A percentile compares a stretch with the other conserved stretches of the same genome.
Evolutionary conservation across 2,888 invertebrate species (phyloP).

Genomic region (Itoplectis maculator): DNA sequence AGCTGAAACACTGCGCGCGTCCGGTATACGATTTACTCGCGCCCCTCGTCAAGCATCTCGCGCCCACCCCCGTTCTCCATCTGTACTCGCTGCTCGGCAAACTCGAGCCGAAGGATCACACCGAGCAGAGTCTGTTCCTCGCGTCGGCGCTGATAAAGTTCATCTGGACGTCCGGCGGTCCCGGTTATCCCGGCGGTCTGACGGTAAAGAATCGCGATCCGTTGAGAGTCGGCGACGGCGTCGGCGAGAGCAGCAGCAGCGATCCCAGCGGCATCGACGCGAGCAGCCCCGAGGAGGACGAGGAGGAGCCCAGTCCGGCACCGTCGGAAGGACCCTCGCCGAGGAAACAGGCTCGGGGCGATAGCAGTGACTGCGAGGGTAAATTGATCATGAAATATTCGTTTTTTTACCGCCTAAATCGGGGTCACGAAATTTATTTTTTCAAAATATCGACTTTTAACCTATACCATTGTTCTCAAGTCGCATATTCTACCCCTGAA

Average conservation of each 20-base stretch:
- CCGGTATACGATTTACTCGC: slow-evolving; percentile 96
- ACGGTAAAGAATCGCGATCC: slow-evolving; percentile 79
- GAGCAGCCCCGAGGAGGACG: slow-evolving; percentile 82
- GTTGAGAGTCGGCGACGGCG: slow-evolving; percentile 76
- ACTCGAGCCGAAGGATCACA: slow-evolving; percentile 95
- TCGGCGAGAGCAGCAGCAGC: slow-evolving; percentile 82
- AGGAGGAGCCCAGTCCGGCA: slow-evolving; percentile 82
- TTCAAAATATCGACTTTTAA: too few relatives aligned
- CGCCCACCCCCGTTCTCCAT: slow-evolving; percentile 95
- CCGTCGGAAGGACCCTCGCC: slow-evolving; percentile 87
- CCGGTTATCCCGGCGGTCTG: slow-evolving; percentile 79
- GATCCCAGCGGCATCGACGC: slow-evolving; percentile 82
- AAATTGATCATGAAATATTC: too few relatives aligned
- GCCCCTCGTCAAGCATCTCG: slow-evolving; percentile 95
- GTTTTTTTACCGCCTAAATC: too few relatives aligned
- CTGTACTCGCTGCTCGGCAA: slow-evolving; percentile 94
- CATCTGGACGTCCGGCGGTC: slow-evolving; percentile 93
- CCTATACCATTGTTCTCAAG: too few relatives aligned
- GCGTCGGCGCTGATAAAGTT: slow-evolving; percentile 96
- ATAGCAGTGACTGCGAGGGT: slow-evolving; percentile 82
- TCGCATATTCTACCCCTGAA: too few relatives aligned
- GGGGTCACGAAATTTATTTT: too few relatives aligned
- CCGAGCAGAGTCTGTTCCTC: slow-evolving; percentile 95
- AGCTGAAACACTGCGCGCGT: slow-evolving; percentile 97
- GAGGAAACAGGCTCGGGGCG: slow-evolving; percentile 87